These are phyloP conservation scores for Heterodera filipjevi DNA, from an alignment of 2,888 invertebrate species.

Conservation along the genomic window DNA sequence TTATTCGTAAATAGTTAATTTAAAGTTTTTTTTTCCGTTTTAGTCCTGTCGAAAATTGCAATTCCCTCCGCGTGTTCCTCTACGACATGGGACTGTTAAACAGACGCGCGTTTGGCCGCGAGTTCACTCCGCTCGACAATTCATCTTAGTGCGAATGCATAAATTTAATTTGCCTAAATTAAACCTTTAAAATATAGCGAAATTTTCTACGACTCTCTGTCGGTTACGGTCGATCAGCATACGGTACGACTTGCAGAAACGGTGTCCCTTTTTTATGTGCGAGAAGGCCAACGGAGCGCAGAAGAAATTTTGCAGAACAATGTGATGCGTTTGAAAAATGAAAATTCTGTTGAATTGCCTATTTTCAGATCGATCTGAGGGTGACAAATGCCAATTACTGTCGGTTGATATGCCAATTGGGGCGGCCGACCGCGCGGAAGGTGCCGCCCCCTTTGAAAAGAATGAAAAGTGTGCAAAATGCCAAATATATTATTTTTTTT, in stretches of 20 bases:
- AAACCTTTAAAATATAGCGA: no score
- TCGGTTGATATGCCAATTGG: slow-evolving; percentile 76
- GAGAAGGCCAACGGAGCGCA: slow-evolving; percentile 79
- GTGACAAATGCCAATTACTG: slow-evolving; percentile 70
- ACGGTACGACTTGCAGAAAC: slow-evolving; percentile 80
- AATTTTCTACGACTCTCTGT: slow-evolving; percentile 80
- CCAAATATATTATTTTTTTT: neutral
- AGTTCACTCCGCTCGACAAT: slow-evolving; percentile 71
- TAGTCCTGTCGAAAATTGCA: slow-evolving; percentile 75
- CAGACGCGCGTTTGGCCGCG: slow-evolving; percentile 70
- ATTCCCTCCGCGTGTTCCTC: slow-evolving; percentile 89
- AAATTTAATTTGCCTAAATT: neutral
- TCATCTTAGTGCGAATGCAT: slow-evolving; percentile 67
- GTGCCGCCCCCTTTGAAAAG: neutral
- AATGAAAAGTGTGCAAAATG: slow-evolving; percentile 2
- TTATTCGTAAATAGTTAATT: neutral
- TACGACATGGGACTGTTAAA: slow-evolving; percentile 90
- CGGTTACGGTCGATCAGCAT: slow-evolving; percentile 76
- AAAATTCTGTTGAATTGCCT: no score
- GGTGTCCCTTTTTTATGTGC: slow-evolving; percentile 89
- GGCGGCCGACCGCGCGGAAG: slow-evolving; percentile 78
- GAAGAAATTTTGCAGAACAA: slow-evolving; percentile 82
- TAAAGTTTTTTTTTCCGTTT: slow-evolving; percentile 16
- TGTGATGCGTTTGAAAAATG: no score
- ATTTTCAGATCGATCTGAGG: slow-evolving; percentile 66